Conservation (phyloP, 1,140 invertebrate species). For the Aphelinus atriplicis region DNA sequence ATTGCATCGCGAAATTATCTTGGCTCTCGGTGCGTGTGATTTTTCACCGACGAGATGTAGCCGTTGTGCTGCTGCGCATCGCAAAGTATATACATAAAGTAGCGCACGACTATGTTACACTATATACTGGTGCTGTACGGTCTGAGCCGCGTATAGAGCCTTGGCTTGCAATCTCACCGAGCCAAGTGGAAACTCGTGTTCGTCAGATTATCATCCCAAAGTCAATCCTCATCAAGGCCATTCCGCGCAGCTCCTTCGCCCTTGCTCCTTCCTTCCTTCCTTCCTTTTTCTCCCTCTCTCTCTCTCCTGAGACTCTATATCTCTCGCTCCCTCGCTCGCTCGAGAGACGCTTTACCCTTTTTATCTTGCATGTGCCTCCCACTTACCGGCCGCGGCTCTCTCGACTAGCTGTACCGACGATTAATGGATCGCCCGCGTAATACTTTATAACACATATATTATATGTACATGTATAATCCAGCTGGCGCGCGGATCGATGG, state of each 20-base stretch:
- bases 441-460: too few species aligned
- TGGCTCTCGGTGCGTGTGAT: too few species aligned
- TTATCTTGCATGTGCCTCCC: constrained; percentile 11
- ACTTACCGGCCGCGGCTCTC: constrained; percentile 22
- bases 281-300: constrained; percentile 9
- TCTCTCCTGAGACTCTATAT: neutral
- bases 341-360: neutral
- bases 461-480: too few species aligned
- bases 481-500: neutral
- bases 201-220: constrained; percentile 63
- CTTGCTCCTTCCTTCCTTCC: constrained; percentile 24
- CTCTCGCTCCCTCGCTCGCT: neutral
- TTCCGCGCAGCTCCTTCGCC: constrained; percentile 36
- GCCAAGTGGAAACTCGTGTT: constrained; percentile 65
- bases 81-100: too few species aligned
- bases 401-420: constrained; percentile 23
- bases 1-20: too few species aligned
- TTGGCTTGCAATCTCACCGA: constrained; percentile 10
- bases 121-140: too few species aligned
- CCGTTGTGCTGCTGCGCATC: too few species aligned
- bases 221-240: constrained; percentile 63
- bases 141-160: too few species aligned
- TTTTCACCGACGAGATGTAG: too few species aligned
- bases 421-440: constrained; percentile 5
- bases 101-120: too few species aligned